These are phyloP conservation scores for Tinea trinotella DNA, from an alignment of 2,888 invertebrate species.

Conservation along the genomic window DNA sequence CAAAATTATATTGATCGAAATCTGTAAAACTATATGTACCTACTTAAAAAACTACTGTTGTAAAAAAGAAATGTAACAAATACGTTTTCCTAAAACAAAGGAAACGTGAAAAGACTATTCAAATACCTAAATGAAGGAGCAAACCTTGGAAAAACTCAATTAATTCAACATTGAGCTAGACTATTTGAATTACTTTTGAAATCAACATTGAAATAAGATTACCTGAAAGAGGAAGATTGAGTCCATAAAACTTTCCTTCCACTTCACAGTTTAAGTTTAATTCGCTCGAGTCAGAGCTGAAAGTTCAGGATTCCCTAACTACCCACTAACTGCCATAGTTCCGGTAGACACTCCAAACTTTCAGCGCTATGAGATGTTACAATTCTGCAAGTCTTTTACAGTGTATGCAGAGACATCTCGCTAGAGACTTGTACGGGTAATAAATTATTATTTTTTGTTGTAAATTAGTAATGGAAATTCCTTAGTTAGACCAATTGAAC, in stretches of 20 bases:
- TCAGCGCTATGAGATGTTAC: constrained; percentile 16
- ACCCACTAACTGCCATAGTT: constrained; percentile 16
- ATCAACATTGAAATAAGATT: constrained; percentile 13
- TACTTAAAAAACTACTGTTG: too few relatives aligned
- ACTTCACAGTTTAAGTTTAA: constrained; percentile 12
- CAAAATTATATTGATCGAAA: too few relatives aligned
- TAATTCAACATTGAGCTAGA: background rate
- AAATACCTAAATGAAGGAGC: background rate
- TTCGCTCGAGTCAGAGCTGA: constrained; percentile 10
- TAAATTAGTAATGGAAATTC: too few relatives aligned
- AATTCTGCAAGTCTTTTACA: constrained; percentile 2
- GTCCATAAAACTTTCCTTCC: constrained; percentile 14
- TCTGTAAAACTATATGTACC: too few relatives aligned
- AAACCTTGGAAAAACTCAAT: constrained; percentile 9
- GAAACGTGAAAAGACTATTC: background rate
- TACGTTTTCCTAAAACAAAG: background rate
- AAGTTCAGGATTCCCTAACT: constrained; percentile 15
- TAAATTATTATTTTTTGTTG: too few relatives aligned
- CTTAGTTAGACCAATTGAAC: too few relatives aligned
- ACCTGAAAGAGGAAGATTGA: constrained; percentile 13
- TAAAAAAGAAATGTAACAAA: too few relatives aligned
- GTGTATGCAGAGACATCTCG: background rate
- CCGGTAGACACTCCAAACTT: constrained; percentile 16
- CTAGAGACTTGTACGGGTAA: background rate
- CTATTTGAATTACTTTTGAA: constrained; percentile 10